Evolutionary conservation across 1,140 invertebrate genomes (phyloP).

Genomic region (Diorhabda carinulata): DNA sequence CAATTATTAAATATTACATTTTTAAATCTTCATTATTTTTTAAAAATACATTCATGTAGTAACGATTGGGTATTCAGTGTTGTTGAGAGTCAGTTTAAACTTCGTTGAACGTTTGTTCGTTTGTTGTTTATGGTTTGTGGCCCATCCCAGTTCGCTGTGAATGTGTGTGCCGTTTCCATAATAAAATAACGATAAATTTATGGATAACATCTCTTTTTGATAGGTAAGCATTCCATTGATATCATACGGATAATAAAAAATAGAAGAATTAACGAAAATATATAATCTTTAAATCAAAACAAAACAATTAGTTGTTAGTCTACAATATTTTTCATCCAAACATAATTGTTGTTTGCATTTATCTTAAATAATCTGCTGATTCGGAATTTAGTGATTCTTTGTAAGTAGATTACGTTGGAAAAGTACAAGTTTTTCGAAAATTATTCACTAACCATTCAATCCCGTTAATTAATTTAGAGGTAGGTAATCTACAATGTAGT

Average conservation of each 20-base stretch:
- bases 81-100: constrained; percentile 1
- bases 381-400: background rate
- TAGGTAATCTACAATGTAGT: background rate
- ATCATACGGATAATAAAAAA: background rate
- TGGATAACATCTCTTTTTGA: constrained; percentile 43
- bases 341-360: background rate
- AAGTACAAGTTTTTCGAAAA: background rate
- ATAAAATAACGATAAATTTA: constrained; percentile 38
- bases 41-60: background rate
- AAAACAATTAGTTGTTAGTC: background rate
- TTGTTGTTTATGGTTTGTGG: constrained; percentile 45
- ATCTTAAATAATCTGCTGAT: constrained; percentile 3
- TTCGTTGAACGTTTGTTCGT: constrained; percentile 28
- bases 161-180: constrained; percentile 46
- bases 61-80: constrained; percentile 9
- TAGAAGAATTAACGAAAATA: background rate
- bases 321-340: no score
- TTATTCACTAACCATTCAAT: background rate
- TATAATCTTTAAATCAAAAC: constrained; percentile 10
- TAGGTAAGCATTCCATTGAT: constrained; percentile 33
- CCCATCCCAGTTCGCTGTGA: constrained; percentile 47
- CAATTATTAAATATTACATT: background rate
- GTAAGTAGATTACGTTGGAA: background rate
- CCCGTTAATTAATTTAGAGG: background rate
- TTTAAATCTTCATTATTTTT: background rate